These are phyloP conservation scores for Heliornis fulica DNA, from an alignment of 2,113 vertebrate species.

Conservation along the genomic window DNA sequence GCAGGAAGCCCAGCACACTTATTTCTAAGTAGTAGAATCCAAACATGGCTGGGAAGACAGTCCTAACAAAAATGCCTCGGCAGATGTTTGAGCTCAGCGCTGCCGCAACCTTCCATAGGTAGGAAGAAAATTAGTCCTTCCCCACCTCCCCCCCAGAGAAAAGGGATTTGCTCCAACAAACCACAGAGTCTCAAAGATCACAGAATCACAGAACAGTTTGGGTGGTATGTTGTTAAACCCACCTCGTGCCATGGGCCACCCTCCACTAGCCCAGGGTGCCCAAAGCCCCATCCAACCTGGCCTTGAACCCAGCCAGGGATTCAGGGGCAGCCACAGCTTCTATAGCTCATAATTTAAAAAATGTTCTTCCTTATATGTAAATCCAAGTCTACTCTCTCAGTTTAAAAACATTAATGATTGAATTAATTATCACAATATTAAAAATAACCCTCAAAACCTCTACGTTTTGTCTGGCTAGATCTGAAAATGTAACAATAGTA, in stretches of 20 bases:
- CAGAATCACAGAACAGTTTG: background rate
- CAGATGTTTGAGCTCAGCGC: background rate
- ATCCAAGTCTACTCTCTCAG: background rate
- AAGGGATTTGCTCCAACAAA: background rate
- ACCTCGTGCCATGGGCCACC: background rate
- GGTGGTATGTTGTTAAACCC: too few relatives aligned
- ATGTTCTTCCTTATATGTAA: fast-evolving
- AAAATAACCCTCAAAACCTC: background rate
- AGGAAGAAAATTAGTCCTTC: background rate
- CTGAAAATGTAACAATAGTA: background rate
- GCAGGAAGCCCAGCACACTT: background rate
- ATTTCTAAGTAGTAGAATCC: too few relatives aligned
- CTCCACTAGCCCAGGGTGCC: background rate
- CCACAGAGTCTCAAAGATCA: background rate
- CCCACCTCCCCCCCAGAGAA: background rate
- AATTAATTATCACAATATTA: background rate
- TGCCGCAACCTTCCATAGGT: background rate
- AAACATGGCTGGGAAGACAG: background rate
- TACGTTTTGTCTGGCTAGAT: background rate
- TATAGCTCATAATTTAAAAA: background rate
- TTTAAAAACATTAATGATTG: background rate
- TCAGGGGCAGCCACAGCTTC: background rate
- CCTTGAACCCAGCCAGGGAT: background rate
- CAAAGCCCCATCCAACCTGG: background rate
- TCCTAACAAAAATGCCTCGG: background rate